These are phyloP conservation scores for Lethrus apterus DNA, from an alignment of 1,140 invertebrate species.

Conservation along the genomic window DNA sequence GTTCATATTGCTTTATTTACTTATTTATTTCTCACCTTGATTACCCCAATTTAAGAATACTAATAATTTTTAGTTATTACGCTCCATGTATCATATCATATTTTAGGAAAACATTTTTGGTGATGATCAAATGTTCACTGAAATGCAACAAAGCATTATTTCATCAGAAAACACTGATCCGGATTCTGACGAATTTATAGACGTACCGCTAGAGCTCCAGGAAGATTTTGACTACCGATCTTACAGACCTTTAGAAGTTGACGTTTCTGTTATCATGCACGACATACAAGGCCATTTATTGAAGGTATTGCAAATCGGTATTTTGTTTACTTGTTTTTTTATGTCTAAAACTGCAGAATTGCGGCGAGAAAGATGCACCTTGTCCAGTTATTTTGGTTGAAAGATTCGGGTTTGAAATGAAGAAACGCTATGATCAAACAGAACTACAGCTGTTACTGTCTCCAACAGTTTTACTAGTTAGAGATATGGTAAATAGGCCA, in stretches of 20 bases:
- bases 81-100: conserved; percentile 2
- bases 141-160: conserved; percentile 65
- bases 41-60: not conserved
- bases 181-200: conserved; percentile 27
- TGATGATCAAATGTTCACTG: conserved; percentile 87
- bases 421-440: conserved; percentile 86
- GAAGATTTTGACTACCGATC: conserved; percentile 72
- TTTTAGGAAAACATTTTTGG: conserved; percentile 90
- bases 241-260: conserved; percentile 84
- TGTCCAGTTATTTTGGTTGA: conserved; percentile 88
- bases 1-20: conserved; percentile 42
- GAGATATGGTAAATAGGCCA: conserved; percentile 60
- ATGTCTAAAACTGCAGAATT: conserved; percentile 53
- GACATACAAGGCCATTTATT: conserved; percentile 91
- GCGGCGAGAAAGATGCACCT: conserved; percentile 74
- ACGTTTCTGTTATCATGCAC: conserved; percentile 88
- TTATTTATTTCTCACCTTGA: too few relatives aligned
- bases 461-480: conserved; percentile 75
- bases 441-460: conserved; percentile 85
- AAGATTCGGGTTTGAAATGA: conserved; percentile 93
- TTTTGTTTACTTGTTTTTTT: not conserved
- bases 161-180: conserved; percentile 24
- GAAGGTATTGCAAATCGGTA: conserved; percentile 50
- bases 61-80: not conserved
- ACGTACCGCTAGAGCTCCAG: conserved; percentile 34